These are phyloP conservation scores for Zoanthus gigantus DNA, from an alignment of 92 coral and sea anemone species.

Conservation along the genomic window DNA sequence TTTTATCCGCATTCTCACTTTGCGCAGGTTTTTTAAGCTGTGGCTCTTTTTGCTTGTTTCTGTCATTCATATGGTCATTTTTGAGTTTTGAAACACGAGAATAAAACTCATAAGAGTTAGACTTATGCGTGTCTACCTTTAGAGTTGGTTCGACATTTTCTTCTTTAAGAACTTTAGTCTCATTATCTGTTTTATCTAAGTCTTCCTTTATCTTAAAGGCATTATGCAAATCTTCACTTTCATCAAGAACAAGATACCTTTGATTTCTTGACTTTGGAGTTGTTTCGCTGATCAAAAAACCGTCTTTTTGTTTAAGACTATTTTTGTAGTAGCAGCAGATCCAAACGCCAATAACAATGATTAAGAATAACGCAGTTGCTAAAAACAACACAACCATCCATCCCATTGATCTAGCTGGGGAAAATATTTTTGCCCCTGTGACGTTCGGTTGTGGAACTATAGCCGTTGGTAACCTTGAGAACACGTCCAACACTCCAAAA, in stretches of 20 bases:
- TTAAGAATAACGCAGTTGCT: neutral
- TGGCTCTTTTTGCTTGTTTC: neutral
- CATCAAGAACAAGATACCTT: slow-evolving; percentile 12
- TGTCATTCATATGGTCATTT: too few species aligned
- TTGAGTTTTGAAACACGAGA: neutral
- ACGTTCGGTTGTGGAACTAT: slow-evolving; percentile 1
- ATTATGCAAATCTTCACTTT: neutral
- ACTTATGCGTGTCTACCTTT: neutral
- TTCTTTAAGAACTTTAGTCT: neutral
- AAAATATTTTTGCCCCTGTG: slow-evolving; percentile 20
- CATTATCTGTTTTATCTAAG: neutral
- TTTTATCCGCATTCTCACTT: neutral
- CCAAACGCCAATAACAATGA: slow-evolving; percentile 28
- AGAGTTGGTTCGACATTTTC: neutral
- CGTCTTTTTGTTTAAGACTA: slow-evolving; percentile 16
- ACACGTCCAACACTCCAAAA: slow-evolving; percentile 22
- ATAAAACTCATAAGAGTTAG: slow-evolving; percentile 22
- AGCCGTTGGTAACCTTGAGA: slow-evolving; percentile 40
- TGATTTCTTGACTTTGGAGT: neutral
- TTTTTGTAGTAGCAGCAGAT: slow-evolving; percentile 41
- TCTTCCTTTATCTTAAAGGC: neutral
- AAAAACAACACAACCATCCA: slow-evolving; percentile 7
- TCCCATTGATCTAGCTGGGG: neutral
- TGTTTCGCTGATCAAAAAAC: neutral
- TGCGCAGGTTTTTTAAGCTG: neutral